These are phyloP conservation scores for Equus quagga DNA, from an alignment of 2,113 vertebrate genomes.

Conservation along the genomic window DNA sequence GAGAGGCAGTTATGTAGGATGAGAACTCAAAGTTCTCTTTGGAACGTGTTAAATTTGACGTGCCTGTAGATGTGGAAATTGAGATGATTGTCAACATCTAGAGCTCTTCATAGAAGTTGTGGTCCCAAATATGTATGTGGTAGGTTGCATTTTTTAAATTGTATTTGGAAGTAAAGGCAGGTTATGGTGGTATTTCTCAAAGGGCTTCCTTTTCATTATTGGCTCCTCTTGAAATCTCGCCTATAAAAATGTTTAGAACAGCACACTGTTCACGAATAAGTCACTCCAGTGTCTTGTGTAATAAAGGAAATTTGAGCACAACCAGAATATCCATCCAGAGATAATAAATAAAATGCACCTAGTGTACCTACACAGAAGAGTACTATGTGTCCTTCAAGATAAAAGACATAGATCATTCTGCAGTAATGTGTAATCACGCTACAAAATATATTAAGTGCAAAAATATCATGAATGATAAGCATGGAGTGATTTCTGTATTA, in stretches of 20 bases:
- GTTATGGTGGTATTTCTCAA: background rate
- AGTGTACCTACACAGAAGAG: too few relatives aligned
- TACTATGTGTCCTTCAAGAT: background rate
- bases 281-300: background rate
- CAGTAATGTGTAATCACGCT: accelerated
- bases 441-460: background rate
- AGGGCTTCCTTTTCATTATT: background rate
- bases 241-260: background rate
- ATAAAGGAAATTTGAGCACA: background rate
- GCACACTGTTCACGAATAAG: too few relatives aligned
- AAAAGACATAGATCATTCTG: background rate
- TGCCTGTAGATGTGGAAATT: too few relatives aligned
- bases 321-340: background rate
- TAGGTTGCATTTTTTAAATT: background rate
- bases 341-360: background rate
- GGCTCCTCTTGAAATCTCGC: background rate
- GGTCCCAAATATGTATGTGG: background rate
- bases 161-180: background rate
- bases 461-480: too few relatives aligned
- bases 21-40: background rate
- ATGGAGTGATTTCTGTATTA: too few relatives aligned
- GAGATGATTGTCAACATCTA: too few relatives aligned
- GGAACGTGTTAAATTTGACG: too few relatives aligned
- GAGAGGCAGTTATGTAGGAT: too few relatives aligned
- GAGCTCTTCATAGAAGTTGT: background rate